These are phyloP conservation scores for Lophius americanus DNA, from an alignment of 2,797 vertebrate species.

Conservation along the genomic window DNA sequence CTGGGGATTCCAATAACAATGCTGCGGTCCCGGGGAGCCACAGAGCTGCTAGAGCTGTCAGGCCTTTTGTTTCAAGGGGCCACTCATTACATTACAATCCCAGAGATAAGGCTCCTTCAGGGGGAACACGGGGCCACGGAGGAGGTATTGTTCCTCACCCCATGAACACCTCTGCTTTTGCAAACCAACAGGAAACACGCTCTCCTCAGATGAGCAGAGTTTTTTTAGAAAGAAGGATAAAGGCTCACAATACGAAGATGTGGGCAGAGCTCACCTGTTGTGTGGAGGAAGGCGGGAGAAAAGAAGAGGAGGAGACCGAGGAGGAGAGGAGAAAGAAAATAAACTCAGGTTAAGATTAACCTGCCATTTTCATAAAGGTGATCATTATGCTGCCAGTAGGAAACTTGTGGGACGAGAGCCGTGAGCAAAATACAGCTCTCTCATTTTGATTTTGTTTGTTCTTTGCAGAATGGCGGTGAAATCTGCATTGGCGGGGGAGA, in stretches of 20 bases:
- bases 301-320: slow-evolving; percentile 51
- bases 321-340: slow-evolving; percentile 38
- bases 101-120: slow-evolving; percentile 76
- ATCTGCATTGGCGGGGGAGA: slow-evolving; percentile 43
- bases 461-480: slow-evolving; percentile 64
- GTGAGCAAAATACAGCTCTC: slow-evolving; percentile 86
- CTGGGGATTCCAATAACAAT: slow-evolving; percentile 80
- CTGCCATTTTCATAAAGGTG: slow-evolving; percentile 82
- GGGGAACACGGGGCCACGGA: slow-evolving; percentile 63
- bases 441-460: slow-evolving; percentile 88
- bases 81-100: slow-evolving; percentile 83
- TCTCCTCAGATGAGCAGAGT: slow-evolving; percentile 61
- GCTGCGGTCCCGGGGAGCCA: slow-evolving; percentile 74
- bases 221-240: slow-evolving; percentile 61
- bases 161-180: slow-evolving; percentile 70
- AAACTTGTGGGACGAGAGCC: slow-evolving; percentile 84
- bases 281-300: slow-evolving; percentile 56
- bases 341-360: slow-evolving; percentile 78
- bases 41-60: slow-evolving; percentile 75
- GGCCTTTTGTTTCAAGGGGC: slow-evolving; percentile 81
- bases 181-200: slow-evolving; percentile 71
- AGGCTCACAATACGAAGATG: slow-evolving; percentile 62
- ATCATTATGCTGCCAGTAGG: slow-evolving; percentile 89
- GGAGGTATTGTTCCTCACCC: slow-evolving; percentile 76
- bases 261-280: slow-evolving; percentile 83